Evolutionary conservation across 2,888 invertebrate genomes (phyloP).

Genomic region (Plagiodera versicolora): DNA sequence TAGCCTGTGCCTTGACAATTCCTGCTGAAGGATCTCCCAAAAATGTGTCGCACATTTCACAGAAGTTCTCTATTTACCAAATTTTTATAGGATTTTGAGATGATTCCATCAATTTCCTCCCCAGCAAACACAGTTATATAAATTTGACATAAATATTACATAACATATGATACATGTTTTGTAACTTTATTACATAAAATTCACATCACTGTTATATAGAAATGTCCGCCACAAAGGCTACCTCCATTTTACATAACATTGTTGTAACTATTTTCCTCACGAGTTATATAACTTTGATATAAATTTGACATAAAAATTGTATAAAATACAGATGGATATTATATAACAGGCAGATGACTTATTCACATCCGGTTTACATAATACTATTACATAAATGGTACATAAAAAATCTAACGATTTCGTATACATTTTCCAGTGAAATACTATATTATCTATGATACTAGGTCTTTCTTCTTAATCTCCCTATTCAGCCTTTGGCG

Average conservation of each 20-base stretch:
- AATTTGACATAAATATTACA: conserved; percentile 5
- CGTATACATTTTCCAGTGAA: neutral
- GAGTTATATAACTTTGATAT: neutral
- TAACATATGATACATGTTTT: neutral
- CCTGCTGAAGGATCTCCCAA: conserved; percentile 1
- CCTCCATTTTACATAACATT: neutral
- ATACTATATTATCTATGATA: neutral
- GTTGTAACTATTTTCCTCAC: no score
- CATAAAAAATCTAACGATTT: neutral
- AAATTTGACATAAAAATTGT: neutral
- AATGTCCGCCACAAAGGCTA: conserved; percentile 1
- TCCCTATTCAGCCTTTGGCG: conserved; percentile 2
- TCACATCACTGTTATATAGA: neutral
- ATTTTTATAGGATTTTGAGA: no score
- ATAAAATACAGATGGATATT: neutral
- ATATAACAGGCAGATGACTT: neutral
- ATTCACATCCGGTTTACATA: neutral
- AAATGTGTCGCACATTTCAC: conserved; percentile 15
- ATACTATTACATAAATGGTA: neutral
- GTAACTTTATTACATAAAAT: conserved; percentile 1
- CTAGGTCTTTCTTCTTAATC: neutral
- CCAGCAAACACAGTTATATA: no score
- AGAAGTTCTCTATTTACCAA: no score
- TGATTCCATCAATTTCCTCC: no score
- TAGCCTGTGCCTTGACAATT: conserved; percentile 13